Base-by-base conservation (phyloP, 2,888 invertebrate genomes). In the Trachelus troglodyta region DNA sequence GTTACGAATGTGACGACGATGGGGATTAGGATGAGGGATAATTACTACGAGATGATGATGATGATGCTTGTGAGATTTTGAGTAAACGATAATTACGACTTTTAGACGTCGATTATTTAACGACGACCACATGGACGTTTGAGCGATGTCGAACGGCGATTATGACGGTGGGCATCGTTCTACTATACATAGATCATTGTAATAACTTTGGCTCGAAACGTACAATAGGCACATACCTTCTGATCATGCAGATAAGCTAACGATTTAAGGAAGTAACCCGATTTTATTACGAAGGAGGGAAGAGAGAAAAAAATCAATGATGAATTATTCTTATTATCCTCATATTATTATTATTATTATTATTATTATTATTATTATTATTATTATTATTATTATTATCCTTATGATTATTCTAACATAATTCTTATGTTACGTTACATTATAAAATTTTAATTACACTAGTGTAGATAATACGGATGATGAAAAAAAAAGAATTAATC, bases 381-480 rank as follows among this genome's bases (percentile, higher is more conserved):
- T 89, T 85, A 86, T 89, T 88, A 88, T 83, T 81, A 86, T 88
- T 88, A 88, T 87, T 85, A 85, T 86, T 88, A 88, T 87, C 80
- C 82, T 87, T 85, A 87, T 87, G 83, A 87, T 88, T 87, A 87
- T 86, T 87, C 87, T 88, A 89, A 89, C 89, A 85, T 86, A 85
- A 86, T 83, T 88, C 83, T 88, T 89, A 87, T 86, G 87, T 89
- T 89, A 86, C 84, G 84, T 85, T 86, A 86, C 87, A 87, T 87
- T 88, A 89, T 85, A 89, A 85, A 84, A 84, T 86, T 88, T 89
- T 89, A 87, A 89, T 90, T 90, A 85, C 23, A 56, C 56, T 89
- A 90, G 85, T 88, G 89, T 90, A 90, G 87, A 89, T 89, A 89
- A 86, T 88, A 87, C 81, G 87, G 84, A 90, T 88, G 88, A 89